A percentile compares a stretch with the other conserved stretches of the same genome.
These are phyloP conservation scores for Rotaria socialis DNA, from an alignment of 2,888 invertebrate species.

Conservation along the genomic window DNA sequence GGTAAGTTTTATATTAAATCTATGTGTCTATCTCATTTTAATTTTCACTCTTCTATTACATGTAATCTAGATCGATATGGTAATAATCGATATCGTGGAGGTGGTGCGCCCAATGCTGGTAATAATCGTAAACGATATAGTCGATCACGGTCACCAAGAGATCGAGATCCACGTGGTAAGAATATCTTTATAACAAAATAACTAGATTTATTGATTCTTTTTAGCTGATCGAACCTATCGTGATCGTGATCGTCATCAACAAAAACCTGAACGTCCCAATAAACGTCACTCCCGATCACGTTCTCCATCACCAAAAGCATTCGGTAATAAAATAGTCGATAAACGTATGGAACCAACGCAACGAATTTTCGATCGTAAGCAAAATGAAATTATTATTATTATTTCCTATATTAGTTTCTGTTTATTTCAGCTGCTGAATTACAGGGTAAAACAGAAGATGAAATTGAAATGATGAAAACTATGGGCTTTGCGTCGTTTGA, in stretches of 20 bases:
- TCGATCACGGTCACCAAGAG: slow-evolving; percentile 8
- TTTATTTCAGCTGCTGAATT: slow-evolving; percentile 64
- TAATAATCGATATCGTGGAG: slow-evolving; percentile 1
- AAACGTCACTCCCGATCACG: not conserved
- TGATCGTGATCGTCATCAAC: slow-evolving; percentile 13
- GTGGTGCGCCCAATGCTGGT: not conserved
- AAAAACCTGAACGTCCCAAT: not conserved
- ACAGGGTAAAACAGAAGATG: slow-evolving; percentile 74
- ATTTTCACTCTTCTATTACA: not conserved
- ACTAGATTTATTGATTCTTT: too few relatives aligned
- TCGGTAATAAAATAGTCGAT: slow-evolving; percentile 9
- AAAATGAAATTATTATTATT: not conserved
- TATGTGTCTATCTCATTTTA: not conserved
- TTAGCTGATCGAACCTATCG: not conserved
- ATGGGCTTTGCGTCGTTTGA: slow-evolving; percentile 97
- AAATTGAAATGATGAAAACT: slow-evolving; percentile 73
- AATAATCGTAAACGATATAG: not conserved
- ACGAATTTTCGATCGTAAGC: slow-evolving; percentile 28
- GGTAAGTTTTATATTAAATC: not conserved
- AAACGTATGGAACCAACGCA: not conserved
- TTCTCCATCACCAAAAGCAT: slow-evolving; percentile 30
- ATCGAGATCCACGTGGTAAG: not conserved
- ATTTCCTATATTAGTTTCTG: not conserved
- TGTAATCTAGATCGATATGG: not conserved
- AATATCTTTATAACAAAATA: too few relatives aligned